Percentiles rank a stretch among this genome's conserved stretches.
Evolutionary conservation across 2,888 invertebrate genomes (phyloP).

Genomic region (Leucoptera coffeella): DNA sequence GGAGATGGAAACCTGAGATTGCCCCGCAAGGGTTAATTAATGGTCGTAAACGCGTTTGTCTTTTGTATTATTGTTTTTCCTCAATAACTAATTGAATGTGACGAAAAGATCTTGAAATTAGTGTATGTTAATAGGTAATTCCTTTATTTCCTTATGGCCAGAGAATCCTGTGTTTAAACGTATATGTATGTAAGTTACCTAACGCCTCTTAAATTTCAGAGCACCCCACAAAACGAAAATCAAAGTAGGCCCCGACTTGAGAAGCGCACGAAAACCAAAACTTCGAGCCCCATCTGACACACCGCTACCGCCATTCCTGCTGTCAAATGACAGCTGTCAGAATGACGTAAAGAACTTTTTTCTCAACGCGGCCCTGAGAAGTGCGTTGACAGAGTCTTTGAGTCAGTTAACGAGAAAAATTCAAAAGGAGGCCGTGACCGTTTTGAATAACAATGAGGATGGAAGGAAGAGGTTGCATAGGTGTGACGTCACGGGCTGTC

Average conservation of each 20-base stretch:
- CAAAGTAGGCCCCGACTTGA: conserved; percentile 32
- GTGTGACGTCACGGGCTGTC: conserved; percentile 84
- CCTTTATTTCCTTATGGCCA: too few relatives aligned
- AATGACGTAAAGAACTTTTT: conserved; percentile 26
- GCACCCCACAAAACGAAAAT: conserved; percentile 23
- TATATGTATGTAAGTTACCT: too few relatives aligned
- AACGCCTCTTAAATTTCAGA: conserved; percentile 18
- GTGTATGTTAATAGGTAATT: too few relatives aligned
- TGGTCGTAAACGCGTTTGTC: too few relatives aligned
- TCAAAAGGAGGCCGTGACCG: conserved; percentile 1
- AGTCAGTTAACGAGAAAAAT: conserved; percentile 15
- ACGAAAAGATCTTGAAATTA: too few relatives aligned
- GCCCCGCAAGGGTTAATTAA: too few relatives aligned
- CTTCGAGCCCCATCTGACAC: too few relatives aligned
- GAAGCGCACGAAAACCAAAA: conserved; percentile 22
- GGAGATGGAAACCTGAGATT: too few relatives aligned
- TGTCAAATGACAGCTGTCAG: conserved; percentile 12
- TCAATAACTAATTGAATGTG: too few relatives aligned
- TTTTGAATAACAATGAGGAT: conserved; percentile 13
- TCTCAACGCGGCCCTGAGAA: conserved; percentile 30
- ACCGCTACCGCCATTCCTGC: conserved; percentile 11
- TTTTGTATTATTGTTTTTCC: too few relatives aligned
- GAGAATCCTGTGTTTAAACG: too few relatives aligned
- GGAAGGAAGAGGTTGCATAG: conserved; percentile 74
- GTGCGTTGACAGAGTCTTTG: conserved; percentile 21